A percentile compares a stretch with the other conserved stretches of the same genome.
Evolutionary conservation across 2,113 vertebrate genomes (phyloP).

Genomic region (cattle (Bos taurus)): ARS-UCD2.0 NC_037346.1:42349501-42350000

Average conservation of each 20-base stretch:
- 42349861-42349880: background rate
- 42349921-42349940: background rate
- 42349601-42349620: background rate
- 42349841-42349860: background rate
- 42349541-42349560: too few species aligned
- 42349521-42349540: too few species aligned
- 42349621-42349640: conserved; percentile 17
- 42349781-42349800: background rate
- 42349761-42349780: background rate
- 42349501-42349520: too few species aligned
- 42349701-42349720: conserved; percentile 49
- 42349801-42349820: background rate
- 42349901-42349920: background rate
- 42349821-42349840: background rate
- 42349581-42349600: background rate
- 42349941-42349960: background rate
- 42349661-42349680: conserved; percentile 61
- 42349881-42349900: background rate
- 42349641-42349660: background rate
- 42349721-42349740: conserved; percentile 30
- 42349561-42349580: too few species aligned
- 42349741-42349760: background rate
- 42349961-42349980: background rate
- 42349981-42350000: background rate
- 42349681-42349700: conserved; percentile 44